These are phyloP conservation scores for Rhogogaster chlorosoma DNA, from an alignment of 2,888 invertebrate genomes.

Conservation along the genomic window DNA sequence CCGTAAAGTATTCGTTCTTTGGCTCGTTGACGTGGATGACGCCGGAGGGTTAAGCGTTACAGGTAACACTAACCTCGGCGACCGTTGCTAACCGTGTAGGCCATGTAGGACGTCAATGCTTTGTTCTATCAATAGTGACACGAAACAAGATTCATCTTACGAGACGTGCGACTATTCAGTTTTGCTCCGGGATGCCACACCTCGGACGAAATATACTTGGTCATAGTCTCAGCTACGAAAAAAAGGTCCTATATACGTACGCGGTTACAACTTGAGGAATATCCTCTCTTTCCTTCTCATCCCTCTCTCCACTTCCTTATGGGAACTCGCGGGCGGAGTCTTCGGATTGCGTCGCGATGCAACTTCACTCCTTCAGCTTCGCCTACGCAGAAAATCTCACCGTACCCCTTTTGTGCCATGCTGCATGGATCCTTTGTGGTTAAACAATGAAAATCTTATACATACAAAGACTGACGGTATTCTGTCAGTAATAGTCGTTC, in stretches of 20 bases:
- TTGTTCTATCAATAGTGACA: conserved; percentile 65
- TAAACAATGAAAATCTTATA: conserved; percentile 61
- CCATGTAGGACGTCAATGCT: conserved; percentile 65
- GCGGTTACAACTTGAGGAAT: conserved; percentile 22
- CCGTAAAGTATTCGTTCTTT: conserved; percentile 48
- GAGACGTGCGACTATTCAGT: conserved; percentile 49
- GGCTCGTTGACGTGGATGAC: conserved; percentile 53
- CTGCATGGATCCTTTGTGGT: conserved; percentile 59
- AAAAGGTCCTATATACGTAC: neutral
- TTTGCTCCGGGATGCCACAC: conserved; percentile 40
- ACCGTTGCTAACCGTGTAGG: conserved; percentile 44
- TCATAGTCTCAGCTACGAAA: conserved; percentile 44
- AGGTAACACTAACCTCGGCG: conserved; percentile 46
- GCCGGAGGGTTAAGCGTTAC: conserved; percentile 50
- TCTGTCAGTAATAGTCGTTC: neutral
- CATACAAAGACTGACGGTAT: conserved; percentile 56
- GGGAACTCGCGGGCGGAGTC: conserved; percentile 39
- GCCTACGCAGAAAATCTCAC: conserved; percentile 50
- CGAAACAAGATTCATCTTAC: conserved; percentile 54
- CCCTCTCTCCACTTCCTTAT: conserved; percentile 38
- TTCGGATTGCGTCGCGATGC: conserved; percentile 36
- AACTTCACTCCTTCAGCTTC: conserved; percentile 34
- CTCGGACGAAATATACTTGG: conserved; percentile 50
- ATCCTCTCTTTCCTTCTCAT: neutral
- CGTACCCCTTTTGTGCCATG: conserved; percentile 63